phyloP scores from a whole-genome alignment of 1,140 invertebrate genomes.

The Sycobia sp. region DNA sequence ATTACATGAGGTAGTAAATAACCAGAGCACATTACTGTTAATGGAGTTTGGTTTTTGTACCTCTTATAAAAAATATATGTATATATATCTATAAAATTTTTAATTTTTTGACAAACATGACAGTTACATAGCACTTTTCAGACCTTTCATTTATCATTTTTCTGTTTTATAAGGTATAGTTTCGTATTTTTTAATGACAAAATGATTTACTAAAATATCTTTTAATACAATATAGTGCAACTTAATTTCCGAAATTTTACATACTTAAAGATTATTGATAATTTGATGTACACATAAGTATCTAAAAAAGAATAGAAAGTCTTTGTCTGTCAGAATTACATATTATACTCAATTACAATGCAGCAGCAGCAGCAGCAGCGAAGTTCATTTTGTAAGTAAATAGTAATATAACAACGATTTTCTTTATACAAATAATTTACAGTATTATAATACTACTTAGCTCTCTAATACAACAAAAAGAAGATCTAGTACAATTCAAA shows the following conservation, averaged over 20 bases:
- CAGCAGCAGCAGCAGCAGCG: constrained; percentile 5
- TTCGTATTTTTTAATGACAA: constrained; percentile 18
- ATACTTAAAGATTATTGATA: constrained; percentile 8
- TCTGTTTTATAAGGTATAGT: constrained; percentile 35
- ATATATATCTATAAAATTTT: constrained; percentile 34
- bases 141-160: constrained; percentile 36
- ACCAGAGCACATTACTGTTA: constrained; percentile 1
- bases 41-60: constrained; percentile 4
- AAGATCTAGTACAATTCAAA: constrained; percentile 6
- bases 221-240: not conserved
- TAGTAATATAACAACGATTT: constrained; percentile 25
- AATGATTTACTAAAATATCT: not conserved
- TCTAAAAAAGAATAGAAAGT: constrained; percentile 23
- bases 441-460: constrained; percentile 16
- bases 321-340: constrained; percentile 5
- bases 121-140: constrained; percentile 7
- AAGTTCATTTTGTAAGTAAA: constrained; percentile 20
- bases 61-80: constrained; percentile 44
- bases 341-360: constrained; percentile 10
- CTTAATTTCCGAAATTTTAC: not conserved
- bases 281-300: not conserved
- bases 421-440: constrained; percentile 34
- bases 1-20: constrained; percentile 2
- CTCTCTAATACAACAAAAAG: constrained; percentile 1
- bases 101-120: constrained; percentile 20